These are phyloP conservation scores for Phataginus tricuspis DNA, from an alignment of 2,797 vertebrate species.

Conservation along the genomic window DNA sequence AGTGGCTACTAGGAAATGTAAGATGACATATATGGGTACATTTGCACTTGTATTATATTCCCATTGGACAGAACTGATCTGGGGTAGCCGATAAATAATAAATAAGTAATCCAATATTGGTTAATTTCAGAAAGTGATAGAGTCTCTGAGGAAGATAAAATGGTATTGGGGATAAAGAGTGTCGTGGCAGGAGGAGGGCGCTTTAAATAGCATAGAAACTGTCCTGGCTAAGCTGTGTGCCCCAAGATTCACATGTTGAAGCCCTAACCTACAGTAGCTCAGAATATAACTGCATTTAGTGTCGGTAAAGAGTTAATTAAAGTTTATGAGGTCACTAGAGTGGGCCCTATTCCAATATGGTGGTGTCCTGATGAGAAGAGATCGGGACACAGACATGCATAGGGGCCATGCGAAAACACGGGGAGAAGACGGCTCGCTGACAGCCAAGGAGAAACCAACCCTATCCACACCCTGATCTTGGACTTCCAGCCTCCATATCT, in stretches of 20 bases:
- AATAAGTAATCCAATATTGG: neutral
- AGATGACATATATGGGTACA: neutral
- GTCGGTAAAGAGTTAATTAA: neutral
- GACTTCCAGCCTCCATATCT: neutral
- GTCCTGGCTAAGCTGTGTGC: neutral
- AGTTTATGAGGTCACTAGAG: neutral
- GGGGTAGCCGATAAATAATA: neutral
- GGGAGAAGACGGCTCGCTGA: fast-evolving
- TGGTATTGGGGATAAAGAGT: neutral
- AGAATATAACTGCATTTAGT: neutral
- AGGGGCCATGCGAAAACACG: fast-evolving
- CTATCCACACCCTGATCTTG: neutral
- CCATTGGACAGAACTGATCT: neutral
- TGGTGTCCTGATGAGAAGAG: neutral
- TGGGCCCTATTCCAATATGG: neutral
- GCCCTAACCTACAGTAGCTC: neutral
- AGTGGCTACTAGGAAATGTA: neutral
- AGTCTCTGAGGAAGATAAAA: neutral
- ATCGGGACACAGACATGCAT: neutral
- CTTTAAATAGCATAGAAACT: neutral
- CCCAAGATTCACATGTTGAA: neutral
- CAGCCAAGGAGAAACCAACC: neutral
- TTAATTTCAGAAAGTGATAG: neutral
- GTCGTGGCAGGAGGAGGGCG: fast-evolving
- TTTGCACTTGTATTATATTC: neutral